These are phyloP conservation scores for Exephanes ischioxanthus DNA, from an alignment of 2,888 invertebrate species.

Conservation along the genomic window DNA sequence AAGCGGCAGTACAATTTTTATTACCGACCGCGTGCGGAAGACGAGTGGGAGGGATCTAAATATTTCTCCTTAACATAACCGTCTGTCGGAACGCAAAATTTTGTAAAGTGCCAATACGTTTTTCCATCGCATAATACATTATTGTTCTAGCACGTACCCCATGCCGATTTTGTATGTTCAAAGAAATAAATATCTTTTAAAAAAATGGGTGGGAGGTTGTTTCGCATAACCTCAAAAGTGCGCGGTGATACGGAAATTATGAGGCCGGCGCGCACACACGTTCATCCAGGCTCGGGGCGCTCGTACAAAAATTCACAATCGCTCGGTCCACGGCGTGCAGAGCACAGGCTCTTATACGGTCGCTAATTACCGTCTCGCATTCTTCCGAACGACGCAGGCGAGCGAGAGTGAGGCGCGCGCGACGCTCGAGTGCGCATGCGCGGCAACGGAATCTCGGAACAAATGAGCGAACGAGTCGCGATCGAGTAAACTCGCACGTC, in stretches of 20 bases:
- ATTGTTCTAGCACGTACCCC: too few species aligned
- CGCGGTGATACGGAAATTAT: conserved; percentile 9
- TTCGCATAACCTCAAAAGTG: neutral
- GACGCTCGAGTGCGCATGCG: neutral
- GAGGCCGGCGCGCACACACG: neutral
- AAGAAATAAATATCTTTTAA: too few species aligned
- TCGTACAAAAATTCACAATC: conserved; percentile 48
- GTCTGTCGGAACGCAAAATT: too few species aligned
- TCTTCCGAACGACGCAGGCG: conserved; percentile 46
- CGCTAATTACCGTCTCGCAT: conserved; percentile 58
- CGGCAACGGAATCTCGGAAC: conserved; percentile 42
- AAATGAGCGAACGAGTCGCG: conserved; percentile 33
- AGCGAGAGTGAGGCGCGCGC: neutral
- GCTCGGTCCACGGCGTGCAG: conserved; percentile 25
- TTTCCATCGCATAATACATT: too few species aligned
- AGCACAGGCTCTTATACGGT: conserved; percentile 50
- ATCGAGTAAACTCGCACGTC: conserved; percentile 28
- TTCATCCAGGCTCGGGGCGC: neutral
- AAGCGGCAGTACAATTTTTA: too few species aligned
- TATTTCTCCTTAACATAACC: too few species aligned
- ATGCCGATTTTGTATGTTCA: too few species aligned
- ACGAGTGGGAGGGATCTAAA: too few species aligned
- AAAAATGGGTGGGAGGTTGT: neutral
- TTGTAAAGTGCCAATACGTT: too few species aligned
- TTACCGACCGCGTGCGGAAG: too few species aligned